A percentile compares a stretch with the other conserved stretches of the same genome.
Evolutionary conservation across 2,113 vertebrate species (phyloP).

Genomic region (Neotragus moschatus): DNA sequence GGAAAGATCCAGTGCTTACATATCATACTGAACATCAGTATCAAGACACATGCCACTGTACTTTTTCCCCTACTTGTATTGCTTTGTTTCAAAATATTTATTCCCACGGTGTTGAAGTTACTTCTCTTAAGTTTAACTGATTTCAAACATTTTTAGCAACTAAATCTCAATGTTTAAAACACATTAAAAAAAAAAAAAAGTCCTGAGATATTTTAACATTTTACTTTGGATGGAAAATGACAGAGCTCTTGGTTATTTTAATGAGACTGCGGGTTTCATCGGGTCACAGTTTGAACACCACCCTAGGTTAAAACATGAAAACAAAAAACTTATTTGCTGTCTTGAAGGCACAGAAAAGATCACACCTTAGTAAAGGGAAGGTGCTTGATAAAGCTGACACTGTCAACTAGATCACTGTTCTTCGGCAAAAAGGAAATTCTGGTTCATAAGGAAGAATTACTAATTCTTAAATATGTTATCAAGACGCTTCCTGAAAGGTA

Average conservation of each 20-base stretch:
- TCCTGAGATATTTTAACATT: slow-evolving; percentile 22
- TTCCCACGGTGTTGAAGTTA: not conserved
- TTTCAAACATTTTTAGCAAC: not conserved
- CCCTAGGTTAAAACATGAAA: not conserved
- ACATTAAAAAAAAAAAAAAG: not conserved
- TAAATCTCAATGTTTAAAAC: slow-evolving; percentile 2
- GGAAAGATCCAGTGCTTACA: not conserved
- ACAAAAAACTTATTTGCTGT: not conserved
- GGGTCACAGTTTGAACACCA: not conserved
- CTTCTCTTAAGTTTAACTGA: not conserved
- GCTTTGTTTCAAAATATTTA: slow-evolving; percentile 33
- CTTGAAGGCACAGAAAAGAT: not conserved
- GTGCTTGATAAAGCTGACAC: not conserved
- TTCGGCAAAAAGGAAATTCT: not conserved
- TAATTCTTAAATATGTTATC: not conserved
- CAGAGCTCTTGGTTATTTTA: not conserved
- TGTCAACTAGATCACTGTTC: not conserved
- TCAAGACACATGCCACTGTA: not conserved
- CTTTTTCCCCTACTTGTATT: not conserved
- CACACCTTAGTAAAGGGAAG: not conserved
- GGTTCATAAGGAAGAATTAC: not conserved
- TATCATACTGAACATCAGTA: not conserved
- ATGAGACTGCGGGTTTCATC: not conserved
- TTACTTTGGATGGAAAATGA: not conserved
- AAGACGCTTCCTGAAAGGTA: not conserved